phyloP scores from a whole-genome alignment of 1,140 invertebrate species.

The Leptoteleia sp. region DNA sequence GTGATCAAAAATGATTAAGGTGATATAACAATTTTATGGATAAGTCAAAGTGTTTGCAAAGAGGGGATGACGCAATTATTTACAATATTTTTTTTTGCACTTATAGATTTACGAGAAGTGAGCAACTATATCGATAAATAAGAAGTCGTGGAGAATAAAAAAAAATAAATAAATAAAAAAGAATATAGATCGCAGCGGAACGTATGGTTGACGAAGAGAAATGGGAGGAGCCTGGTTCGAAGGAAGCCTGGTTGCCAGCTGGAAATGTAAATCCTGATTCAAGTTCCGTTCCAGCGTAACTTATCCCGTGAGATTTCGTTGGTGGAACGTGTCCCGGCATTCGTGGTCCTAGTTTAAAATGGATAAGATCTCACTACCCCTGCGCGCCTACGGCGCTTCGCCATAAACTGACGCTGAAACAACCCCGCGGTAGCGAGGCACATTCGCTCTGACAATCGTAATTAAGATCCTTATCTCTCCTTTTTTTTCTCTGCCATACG shows the following conservation, averaged over 20 bases:
- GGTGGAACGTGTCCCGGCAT: constrained; percentile 77
- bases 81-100: too few relatives aligned
- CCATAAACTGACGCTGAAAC: constrained; percentile 72
- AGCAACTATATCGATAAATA: too few relatives aligned
- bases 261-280: constrained; percentile 73
- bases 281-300: constrained; percentile 63
- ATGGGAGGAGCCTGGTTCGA: constrained; percentile 56
- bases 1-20: too few relatives aligned
- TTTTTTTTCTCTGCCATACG: constrained; percentile 17
- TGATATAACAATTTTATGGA: too few relatives aligned
- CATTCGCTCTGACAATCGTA: constrained; percentile 66
- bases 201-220: constrained; percentile 57
- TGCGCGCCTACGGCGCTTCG: constrained; percentile 44
- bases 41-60: too few relatives aligned
- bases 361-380: constrained; percentile 73
- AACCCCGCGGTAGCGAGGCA: constrained; percentile 53
- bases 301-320: constrained; percentile 71
- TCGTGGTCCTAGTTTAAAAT: constrained; percentile 72
- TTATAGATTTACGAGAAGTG: too few relatives aligned
- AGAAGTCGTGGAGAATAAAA: too few relatives aligned
- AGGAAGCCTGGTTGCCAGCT: constrained; percentile 62
- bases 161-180: too few relatives aligned
- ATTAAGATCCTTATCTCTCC: constrained; percentile 65
- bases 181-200: constrained; percentile 31
- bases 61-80: too few relatives aligned